Evolutionary conservation across 2,888 invertebrate genomes (phyloP).

Genomic region (Eupithecia exiguata): DNA sequence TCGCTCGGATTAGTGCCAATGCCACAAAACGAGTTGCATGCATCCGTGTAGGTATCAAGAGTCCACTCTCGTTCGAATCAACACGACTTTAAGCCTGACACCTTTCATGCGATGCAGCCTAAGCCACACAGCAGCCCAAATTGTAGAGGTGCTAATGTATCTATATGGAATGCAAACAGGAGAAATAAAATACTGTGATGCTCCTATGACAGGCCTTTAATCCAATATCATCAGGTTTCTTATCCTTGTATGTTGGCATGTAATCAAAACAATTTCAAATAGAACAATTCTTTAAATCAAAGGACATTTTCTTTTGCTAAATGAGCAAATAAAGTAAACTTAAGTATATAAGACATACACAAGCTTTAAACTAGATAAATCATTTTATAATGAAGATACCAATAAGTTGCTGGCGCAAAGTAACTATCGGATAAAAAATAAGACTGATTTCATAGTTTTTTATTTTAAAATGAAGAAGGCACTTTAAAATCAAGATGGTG

Average conservation of each 20-base stretch:
- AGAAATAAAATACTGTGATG: slow-evolving; percentile 50
- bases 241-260: slow-evolving; percentile 67
- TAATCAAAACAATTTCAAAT: slow-evolving; percentile 68
- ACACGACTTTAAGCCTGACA: too few species aligned
- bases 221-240: slow-evolving; percentile 77
- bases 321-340: slow-evolving; percentile 58
- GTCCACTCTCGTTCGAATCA: too few species aligned
- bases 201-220: slow-evolving; percentile 74
- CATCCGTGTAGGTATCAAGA: too few species aligned
- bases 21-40: too few species aligned
- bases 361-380: slow-evolving; percentile 54
- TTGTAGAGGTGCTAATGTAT: slow-evolving; percentile 22
- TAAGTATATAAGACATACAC: slow-evolving; percentile 67
- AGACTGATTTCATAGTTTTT: slow-evolving; percentile 59
- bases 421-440: slow-evolving; percentile 58
- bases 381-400: slow-evolving; percentile 7
- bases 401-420: slow-evolving; percentile 47
- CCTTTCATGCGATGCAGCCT: too few species aligned
- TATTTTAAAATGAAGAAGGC: slow-evolving; percentile 69
- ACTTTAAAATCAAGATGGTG: slow-evolving; percentile 78
- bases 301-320: slow-evolving; percentile 56
- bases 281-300: slow-evolving; percentile 61
- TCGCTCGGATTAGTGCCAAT: too few species aligned
- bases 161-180: slow-evolving; percentile 5
- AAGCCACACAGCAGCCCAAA: not conserved